Evolutionary conservation across 2,797 vertebrate genomes (phyloP).

Genomic region (Xyrichtys novacula): DNA sequence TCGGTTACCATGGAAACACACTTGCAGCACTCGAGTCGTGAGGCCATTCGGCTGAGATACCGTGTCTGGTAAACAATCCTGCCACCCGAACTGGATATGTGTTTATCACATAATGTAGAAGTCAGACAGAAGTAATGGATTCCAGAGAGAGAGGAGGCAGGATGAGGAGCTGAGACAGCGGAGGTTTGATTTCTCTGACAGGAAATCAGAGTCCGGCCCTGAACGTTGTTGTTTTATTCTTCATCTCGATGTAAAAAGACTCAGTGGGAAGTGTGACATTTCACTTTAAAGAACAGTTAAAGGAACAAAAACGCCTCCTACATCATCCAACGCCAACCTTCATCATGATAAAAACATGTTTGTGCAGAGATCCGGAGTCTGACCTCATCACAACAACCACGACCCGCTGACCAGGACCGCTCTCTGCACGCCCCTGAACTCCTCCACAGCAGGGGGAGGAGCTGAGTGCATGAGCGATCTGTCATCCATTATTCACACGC

Average conservation of each 20-base stretch:
- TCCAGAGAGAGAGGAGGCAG: conserved; percentile 15
- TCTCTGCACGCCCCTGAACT: too few relatives aligned
- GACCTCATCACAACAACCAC: too few relatives aligned
- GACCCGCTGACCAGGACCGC: too few relatives aligned
- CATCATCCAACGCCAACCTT: not conserved
- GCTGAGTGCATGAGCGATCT: too few relatives aligned
- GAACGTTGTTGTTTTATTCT: not conserved
- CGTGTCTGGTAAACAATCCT: conserved; percentile 71
- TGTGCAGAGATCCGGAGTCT: too few relatives aligned
- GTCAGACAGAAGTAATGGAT: conserved; percentile 34
- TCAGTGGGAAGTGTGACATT: not conserved
- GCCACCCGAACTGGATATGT: conserved; percentile 40
- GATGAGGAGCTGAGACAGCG: not conserved
- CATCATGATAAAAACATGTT: too few relatives aligned
- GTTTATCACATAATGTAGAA: conserved; percentile 43
- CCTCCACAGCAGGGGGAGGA: too few relatives aligned
- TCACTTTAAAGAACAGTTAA: not conserved
- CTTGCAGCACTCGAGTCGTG: conserved; percentile 72
- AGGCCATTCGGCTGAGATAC: conserved; percentile 71
- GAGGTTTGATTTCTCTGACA: conserved; percentile 23
- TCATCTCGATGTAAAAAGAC: not conserved
- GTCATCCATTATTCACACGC: too few relatives aligned
- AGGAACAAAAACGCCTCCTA: not conserved
- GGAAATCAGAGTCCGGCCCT: not conserved
- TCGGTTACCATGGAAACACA: conserved; percentile 82